A percentile compares a stretch with the other conserved stretches of the same genome.
Evolutionary conservation across 2,113 vertebrate genomes (phyloP).

Genomic region (Oncorhynchus keta): DNA sequence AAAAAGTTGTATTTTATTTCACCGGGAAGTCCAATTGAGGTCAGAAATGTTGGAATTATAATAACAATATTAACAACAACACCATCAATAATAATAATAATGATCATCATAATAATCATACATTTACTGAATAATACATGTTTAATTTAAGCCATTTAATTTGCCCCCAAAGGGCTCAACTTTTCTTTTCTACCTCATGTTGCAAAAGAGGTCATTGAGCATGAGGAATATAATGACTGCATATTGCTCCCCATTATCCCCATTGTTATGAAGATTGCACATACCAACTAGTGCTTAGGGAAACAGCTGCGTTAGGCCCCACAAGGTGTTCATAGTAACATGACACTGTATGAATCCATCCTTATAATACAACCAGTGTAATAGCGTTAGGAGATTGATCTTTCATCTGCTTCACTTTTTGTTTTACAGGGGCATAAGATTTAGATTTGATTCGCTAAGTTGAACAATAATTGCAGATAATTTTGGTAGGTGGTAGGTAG

Average conservation of each 20-base stretch:
- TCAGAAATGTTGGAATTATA: neutral
- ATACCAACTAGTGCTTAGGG: constrained; percentile 37
- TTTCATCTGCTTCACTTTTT: neutral
- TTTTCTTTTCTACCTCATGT: neutral
- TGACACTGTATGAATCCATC: neutral
- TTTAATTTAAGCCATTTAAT: neutral
- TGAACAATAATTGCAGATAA: too few relatives aligned
- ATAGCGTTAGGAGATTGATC: neutral
- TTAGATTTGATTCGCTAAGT: too few relatives aligned
- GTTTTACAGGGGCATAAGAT: too few relatives aligned
- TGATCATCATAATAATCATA: neutral
- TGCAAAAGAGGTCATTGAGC: neutral
- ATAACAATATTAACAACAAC: neutral
- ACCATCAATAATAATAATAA: neutral
- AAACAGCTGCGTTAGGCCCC: constrained; percentile 61
- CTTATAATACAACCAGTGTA: neutral
- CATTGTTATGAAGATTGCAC: constrained; percentile 58
- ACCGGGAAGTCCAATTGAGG: neutral
- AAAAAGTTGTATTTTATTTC: neutral
- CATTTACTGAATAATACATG: neutral
- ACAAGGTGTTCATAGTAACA: constrained; percentile 38
- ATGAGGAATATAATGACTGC: neutral
- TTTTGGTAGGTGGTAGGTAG: too few relatives aligned
- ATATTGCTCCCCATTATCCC: neutral
- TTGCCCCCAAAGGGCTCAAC: neutral